Conservation (phyloP, 2,888 invertebrate genomes). For the Epiblema foenella region DNA sequence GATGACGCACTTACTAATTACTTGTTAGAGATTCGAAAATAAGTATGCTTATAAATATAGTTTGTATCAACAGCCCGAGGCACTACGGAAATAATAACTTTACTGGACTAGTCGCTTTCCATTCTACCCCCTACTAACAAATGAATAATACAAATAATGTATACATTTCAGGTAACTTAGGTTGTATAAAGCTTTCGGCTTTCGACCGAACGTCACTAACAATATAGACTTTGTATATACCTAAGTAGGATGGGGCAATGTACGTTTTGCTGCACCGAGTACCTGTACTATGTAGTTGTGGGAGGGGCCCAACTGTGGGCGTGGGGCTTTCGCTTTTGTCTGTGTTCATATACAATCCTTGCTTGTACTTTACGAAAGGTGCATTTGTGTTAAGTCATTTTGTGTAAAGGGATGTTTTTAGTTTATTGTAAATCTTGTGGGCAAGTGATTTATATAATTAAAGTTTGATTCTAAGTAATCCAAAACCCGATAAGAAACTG, state of each 20-base stretch:
- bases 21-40: neutral
- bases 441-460: neutral
- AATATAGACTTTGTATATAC: conserved; percentile 1
- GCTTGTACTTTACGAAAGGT: neutral
- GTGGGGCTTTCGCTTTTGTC: conserved; percentile 22
- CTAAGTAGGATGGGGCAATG: conserved; percentile 10
- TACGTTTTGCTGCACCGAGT: conserved; percentile 15
- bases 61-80: no score
- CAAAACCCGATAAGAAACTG: neutral
- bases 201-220: conserved; percentile 5
- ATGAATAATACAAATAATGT: neutral
- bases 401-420: neutral
- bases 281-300: conserved; percentile 18
- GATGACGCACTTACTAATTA: neutral
- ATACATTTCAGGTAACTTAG: neutral
- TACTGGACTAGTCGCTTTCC: neutral
- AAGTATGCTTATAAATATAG: neutral
- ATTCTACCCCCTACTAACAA: no score
- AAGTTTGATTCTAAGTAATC: no score
- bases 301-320: conserved; percentile 14
- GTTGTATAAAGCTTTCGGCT: neutral
- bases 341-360: neutral
- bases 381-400: neutral
- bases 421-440: no score
- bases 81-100: no score